These are phyloP conservation scores for Blastobasis lacticolella DNA, from an alignment of 2,888 invertebrate genomes.

Conservation along the genomic window DNA sequence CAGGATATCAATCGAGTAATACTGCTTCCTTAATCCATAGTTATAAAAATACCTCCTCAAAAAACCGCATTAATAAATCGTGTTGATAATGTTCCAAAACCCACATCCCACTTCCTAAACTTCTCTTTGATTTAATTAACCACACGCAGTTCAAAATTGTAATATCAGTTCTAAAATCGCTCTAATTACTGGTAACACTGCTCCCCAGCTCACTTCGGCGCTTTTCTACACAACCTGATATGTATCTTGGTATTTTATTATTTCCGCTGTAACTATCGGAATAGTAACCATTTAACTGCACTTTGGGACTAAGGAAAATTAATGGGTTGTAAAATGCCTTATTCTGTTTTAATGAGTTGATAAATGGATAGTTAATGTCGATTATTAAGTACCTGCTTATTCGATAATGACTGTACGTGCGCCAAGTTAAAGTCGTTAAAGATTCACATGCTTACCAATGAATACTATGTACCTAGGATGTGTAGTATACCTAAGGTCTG, in stretches of 20 bases:
- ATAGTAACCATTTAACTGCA: background rate
- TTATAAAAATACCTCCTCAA: no score
- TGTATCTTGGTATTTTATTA: slow-evolving; percentile 32
- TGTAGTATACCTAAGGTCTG: no score
- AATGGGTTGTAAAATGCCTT: background rate
- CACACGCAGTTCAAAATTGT: background rate
- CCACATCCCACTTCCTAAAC: no score
- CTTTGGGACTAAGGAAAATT: background rate
- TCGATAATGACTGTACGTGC: no score
- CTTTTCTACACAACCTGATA: slow-evolving; percentile 19
- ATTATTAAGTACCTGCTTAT: background rate
- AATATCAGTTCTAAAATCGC: slow-evolving; percentile 18
- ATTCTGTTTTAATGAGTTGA: slow-evolving; percentile 1
- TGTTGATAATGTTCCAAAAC: no score
- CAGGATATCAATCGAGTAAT: no score
- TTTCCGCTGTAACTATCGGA: slow-evolving; percentile 20
- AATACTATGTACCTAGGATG: no score
- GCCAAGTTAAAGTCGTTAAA: no score
- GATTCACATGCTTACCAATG: no score
- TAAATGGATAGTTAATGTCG: background rate
- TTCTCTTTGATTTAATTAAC: no score
- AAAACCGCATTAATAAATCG: no score
- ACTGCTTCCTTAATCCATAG: no score
- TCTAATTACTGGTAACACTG: slow-evolving; percentile 28
- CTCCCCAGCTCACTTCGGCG: slow-evolving; percentile 20